These are phyloP conservation scores for Protaetia brevitarsis DNA, from an alignment of 1,140 invertebrate species.

Conservation along the genomic window DNA sequence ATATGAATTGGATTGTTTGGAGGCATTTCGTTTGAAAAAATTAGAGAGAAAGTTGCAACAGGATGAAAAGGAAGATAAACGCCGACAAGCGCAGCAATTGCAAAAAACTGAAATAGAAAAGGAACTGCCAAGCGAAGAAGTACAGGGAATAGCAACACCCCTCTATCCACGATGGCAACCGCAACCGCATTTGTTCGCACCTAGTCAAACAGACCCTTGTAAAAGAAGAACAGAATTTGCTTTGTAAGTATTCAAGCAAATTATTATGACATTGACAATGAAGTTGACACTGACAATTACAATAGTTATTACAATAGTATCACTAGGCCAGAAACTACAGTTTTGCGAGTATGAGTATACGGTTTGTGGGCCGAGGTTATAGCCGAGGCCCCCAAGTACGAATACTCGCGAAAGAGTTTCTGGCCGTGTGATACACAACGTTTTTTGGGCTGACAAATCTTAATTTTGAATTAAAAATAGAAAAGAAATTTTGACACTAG, in stretches of 20 bases:
- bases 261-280: too few species aligned
- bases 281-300: too few species aligned
- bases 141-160: not conserved
- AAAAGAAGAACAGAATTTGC: conserved; percentile 35
- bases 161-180: conserved; percentile 32
- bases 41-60: conserved; percentile 43
- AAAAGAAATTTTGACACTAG: too few species aligned
- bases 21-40: conserved; percentile 44
- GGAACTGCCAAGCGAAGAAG: conserved; percentile 4
- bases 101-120: not conserved
- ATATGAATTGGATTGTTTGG: conserved; percentile 53
- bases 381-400: too few species aligned
- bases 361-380: too few species aligned
- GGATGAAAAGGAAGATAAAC: conserved; percentile 29
- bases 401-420: too few species aligned
- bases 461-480: too few species aligned
- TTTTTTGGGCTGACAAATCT: too few species aligned
- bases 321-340: too few species aligned
- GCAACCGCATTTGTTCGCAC: conserved; percentile 35
- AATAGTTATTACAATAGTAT: too few species aligned
- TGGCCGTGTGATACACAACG: too few species aligned
- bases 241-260: conserved; percentile 37
- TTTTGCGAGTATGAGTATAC: too few species aligned
- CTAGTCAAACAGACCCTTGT: conserved; percentile 37
- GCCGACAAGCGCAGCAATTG: conserved; percentile 13